Evolutionary conservation across 2,113 vertebrate species (phyloP).

Genomic region (Aptenodytes forsteri): DNA sequence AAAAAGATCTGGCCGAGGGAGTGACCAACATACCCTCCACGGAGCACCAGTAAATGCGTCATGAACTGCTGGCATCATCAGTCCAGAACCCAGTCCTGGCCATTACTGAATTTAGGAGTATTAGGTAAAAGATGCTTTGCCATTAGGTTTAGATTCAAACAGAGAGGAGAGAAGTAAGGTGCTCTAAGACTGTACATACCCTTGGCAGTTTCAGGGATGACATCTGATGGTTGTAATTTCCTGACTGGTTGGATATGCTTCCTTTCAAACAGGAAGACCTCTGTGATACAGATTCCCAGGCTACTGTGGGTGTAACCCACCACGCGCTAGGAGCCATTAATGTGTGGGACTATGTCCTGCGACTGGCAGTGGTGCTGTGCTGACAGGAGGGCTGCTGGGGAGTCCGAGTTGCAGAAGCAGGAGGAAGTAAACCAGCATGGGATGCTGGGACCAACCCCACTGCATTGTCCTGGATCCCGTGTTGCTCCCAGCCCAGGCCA

Average conservation of each 20-base stretch:
- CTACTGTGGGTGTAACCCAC: background rate
- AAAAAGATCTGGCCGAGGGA: background rate
- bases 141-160: background rate
- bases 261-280: background rate
- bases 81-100: background rate
- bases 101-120: background rate
- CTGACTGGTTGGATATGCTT: background rate
- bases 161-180: background rate
- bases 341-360: background rate
- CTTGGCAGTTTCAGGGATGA: background rate
- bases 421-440: constrained; percentile 17
- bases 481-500: background rate
- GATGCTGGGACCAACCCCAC: background rate
- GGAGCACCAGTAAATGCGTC: background rate
- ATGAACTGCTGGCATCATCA: background rate
- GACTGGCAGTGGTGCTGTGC: background rate
- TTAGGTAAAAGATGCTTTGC: background rate
- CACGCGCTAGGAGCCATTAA: background rate
- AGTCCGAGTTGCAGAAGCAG: background rate
- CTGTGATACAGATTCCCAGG: background rate
- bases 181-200: background rate
- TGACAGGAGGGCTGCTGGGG: background rate
- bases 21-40: background rate
- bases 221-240: background rate
- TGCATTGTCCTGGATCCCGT: constrained; percentile 3